These are phyloP conservation scores for Drosophila parvula DNA, from an alignment of 1,140 invertebrate genomes.

Conservation along the genomic window DNA sequence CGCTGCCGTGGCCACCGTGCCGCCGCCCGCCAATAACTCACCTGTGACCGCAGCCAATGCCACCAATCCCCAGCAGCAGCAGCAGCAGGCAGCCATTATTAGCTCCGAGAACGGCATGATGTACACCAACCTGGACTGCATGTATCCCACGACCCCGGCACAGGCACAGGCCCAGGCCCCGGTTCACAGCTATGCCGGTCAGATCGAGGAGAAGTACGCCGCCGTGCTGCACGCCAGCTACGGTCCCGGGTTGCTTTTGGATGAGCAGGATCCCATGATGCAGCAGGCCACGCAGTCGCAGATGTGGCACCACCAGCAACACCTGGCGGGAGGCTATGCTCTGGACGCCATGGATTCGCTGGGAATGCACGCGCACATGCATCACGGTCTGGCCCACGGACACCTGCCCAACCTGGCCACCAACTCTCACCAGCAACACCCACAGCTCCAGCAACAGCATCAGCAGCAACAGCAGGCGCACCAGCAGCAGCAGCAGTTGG, in stretches of 20 bases:
- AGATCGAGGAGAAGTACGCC: constrained; percentile 78
- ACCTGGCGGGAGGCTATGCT: constrained; percentile 65
- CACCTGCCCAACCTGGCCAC: constrained; percentile 58
- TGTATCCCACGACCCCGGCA: constrained; percentile 61
- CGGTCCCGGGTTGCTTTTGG: constrained; percentile 79
- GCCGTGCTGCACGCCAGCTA: constrained; percentile 77
- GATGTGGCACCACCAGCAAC: constrained; percentile 81
- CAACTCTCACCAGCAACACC: constrained; percentile 51
- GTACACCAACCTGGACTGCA: constrained; percentile 95
- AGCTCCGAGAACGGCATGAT: constrained; percentile 93
- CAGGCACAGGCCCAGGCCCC: constrained; percentile 64
- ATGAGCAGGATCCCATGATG: constrained; percentile 84
- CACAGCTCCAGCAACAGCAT: constrained; percentile 64
- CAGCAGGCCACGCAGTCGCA: constrained; percentile 82
- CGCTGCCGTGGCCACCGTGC: constrained; percentile 72
- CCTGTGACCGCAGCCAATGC: constrained; percentile 77
- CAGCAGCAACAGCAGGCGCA: constrained; percentile 42
- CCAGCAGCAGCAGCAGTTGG: constrained; percentile 52
- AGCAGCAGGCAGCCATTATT: constrained; percentile 86
- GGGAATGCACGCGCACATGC: constrained; percentile 67
- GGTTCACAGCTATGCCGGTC: constrained; percentile 48
- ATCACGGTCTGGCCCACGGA: constrained; percentile 60
- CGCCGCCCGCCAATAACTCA: constrained; percentile 81
- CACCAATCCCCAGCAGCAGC: constrained; percentile 62
- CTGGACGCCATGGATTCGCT: constrained; percentile 74